A percentile compares a stretch with the other conserved stretches of the same genome.
Conservation (phyloP, 2,888 invertebrate species). For the Calameuta idolon region DNA sequence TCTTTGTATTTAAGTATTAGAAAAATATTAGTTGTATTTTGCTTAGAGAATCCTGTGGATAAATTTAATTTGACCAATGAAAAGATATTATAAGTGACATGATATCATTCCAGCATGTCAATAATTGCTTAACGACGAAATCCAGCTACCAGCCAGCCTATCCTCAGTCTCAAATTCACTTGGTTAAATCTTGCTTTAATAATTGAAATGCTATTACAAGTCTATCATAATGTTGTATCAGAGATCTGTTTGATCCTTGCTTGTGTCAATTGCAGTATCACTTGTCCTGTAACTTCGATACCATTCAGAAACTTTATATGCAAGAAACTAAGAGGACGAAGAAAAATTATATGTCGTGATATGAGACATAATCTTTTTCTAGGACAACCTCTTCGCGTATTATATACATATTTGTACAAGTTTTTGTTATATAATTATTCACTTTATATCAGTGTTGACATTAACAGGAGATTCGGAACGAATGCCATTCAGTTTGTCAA, state of each 20-base stretch:
- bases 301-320: neutral
- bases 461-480: slow-evolving; percentile 25
- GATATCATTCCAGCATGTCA: neutral
- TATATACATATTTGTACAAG: slow-evolving; percentile 10
- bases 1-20: neutral
- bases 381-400: neutral
- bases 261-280: neutral
- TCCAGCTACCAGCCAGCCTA: neutral
- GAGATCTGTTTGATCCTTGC: neutral
- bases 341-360: neutral
- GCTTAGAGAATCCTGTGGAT: neutral
- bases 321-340: neutral
- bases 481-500: slow-evolving; percentile 68
- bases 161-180: neutral
- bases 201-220: neutral
- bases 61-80: neutral
- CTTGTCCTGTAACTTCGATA: neutral
- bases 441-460: slow-evolving; percentile 14
- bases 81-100: neutral
- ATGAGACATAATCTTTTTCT: neutral
- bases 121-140: slow-evolving; percentile 1
- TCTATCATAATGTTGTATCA: neutral
- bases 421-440: neutral
- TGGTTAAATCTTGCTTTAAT: neutral
- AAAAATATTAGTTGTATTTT: neutral